phyloP scores from a whole-genome alignment of 2,888 invertebrate genomes.

The Hydraecia micacea region DNA sequence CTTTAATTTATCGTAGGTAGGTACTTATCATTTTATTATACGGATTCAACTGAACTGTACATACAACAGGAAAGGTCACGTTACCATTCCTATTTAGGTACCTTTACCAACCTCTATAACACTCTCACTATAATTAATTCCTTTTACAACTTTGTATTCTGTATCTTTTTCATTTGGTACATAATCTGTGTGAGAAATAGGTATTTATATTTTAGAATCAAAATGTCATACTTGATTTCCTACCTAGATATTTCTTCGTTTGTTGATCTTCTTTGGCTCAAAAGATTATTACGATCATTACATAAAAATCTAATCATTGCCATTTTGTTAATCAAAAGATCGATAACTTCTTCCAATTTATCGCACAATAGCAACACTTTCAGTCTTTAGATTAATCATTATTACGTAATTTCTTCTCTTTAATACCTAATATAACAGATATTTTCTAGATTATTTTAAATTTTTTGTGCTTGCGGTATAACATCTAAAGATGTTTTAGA shows the following conservation, averaged over 20 bases:
- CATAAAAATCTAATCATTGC: conserved; percentile 21
- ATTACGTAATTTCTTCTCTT: conserved; percentile 6
- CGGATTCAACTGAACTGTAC: not conserved
- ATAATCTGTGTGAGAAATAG: conserved; percentile 30
- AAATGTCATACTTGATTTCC: conserved; percentile 8
- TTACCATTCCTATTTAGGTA: not conserved
- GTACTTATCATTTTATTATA: not conserved
- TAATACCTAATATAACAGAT: not conserved
- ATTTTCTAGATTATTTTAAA: conserved; percentile 8
- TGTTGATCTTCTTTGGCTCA: conserved; percentile 11
- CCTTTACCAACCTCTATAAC: not conserved
- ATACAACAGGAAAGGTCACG: not conserved
- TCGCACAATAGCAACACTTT: conserved; percentile 27
- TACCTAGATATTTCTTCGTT: conserved; percentile 14
- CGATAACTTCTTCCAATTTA: conserved; percentile 22
- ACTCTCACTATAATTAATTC: not conserved
- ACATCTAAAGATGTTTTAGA: not conserved
- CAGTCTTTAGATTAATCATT: conserved; percentile 8
- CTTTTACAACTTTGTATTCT: conserved; percentile 9
- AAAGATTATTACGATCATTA: conserved; percentile 7
- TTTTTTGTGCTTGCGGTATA: not conserved
- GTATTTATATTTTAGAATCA: not conserved
- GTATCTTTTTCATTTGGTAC: conserved; percentile 8
- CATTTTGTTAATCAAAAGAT: not conserved
- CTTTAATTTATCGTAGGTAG: too few species aligned